Conservation (phyloP, 2,888 invertebrate genomes). For the Gari tellinella region DNA sequence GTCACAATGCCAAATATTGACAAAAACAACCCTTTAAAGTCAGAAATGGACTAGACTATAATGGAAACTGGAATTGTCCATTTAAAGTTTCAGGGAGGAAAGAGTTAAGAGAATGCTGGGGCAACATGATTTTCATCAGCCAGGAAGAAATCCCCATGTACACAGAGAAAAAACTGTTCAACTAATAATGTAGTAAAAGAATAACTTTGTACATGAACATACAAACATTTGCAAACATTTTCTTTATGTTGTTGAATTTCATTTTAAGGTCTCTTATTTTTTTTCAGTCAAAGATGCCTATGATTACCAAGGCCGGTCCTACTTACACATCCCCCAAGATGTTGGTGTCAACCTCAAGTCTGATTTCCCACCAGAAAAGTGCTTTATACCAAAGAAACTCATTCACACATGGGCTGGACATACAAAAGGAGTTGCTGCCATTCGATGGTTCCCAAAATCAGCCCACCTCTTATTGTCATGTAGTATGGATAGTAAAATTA, state of each 20-base stretch:
- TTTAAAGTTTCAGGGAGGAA: too few species aligned
- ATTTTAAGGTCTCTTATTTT: constrained; percentile 17
- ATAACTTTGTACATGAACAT: too few species aligned
- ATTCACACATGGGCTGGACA: constrained; percentile 99
- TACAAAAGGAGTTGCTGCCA: constrained; percentile 97
- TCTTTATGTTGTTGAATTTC: not conserved
- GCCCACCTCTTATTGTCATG: constrained; percentile 97
- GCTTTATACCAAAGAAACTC: constrained; percentile 97
- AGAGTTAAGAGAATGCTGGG: too few species aligned
- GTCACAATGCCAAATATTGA: too few species aligned
- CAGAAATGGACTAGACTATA: too few species aligned
- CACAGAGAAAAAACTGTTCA: too few species aligned
- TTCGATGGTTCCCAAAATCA: constrained; percentile 96
- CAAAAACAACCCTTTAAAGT: too few species aligned
- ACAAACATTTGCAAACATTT: not conserved
- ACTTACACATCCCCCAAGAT: constrained; percentile 96
- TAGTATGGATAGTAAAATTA: constrained; percentile 98
- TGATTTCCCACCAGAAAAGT: constrained; percentile 95
- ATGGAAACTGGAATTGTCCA: too few species aligned
- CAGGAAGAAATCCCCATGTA: too few species aligned
- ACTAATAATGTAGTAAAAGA: too few species aligned
- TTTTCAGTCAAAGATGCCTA: constrained; percentile 92
- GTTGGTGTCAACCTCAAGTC: constrained; percentile 95
- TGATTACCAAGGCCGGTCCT: constrained; percentile 99
- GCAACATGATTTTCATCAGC: too few species aligned